These are phyloP conservation scores for Lacerta viridis DNA, from an alignment of 2,797 vertebrate species.

Conservation along the genomic window DNA sequence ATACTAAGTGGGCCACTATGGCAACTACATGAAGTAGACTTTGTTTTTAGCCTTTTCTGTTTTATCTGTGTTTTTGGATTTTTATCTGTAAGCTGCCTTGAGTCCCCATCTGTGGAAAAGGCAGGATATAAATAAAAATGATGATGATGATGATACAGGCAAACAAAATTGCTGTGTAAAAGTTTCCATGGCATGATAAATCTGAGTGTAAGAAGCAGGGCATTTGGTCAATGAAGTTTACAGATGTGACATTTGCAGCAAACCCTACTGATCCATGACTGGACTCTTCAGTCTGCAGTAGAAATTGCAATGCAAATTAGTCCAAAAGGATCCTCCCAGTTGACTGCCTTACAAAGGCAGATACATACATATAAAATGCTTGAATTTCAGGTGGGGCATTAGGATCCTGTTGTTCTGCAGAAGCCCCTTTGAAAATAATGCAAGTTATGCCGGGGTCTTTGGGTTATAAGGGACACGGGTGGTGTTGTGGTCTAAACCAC, in stretches of 20 bases:
- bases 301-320: background rate
- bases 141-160: too few species aligned
- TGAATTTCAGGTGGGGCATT: background rate
- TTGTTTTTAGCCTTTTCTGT: background rate
- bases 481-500: too few species aligned
- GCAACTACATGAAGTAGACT: slow-evolving; percentile 13
- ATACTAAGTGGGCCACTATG: background rate
- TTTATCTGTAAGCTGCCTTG: too few species aligned
- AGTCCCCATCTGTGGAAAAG: too few species aligned
- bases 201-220: background rate
- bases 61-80: too few species aligned
- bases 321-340: background rate
- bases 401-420: background rate
- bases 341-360: background rate
- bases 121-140: too few species aligned
- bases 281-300: background rate
- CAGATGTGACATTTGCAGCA: background rate
- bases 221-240: background rate
- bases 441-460: background rate
- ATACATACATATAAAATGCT: background rate
- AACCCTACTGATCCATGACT: background rate
- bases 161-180: background rate
- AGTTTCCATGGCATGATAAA: background rate
- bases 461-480: background rate
- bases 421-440: background rate